Evolutionary conservation across 2,113 vertebrate genomes (phyloP), one percentile per base, ranked within the genome.

Genomic region (Calyptommatus sinebrachiatus): DNA sequence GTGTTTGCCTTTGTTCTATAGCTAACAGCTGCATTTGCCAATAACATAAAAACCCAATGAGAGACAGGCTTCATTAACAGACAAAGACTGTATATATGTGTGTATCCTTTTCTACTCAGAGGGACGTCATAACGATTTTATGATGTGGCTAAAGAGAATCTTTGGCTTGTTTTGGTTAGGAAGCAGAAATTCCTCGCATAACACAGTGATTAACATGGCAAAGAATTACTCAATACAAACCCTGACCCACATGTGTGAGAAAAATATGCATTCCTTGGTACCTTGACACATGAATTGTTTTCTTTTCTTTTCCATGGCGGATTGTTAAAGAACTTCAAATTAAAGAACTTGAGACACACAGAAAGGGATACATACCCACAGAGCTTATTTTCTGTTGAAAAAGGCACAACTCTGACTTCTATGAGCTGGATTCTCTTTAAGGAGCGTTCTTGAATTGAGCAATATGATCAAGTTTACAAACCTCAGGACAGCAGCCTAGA

Each of bases 101-200:
- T 80, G 77, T 82, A 82, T 72, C 16, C 0, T 83, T 85, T 73
- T 83, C 73, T 85, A 81, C 71, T 84, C 80, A 24, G 22, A 78
- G 53, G 50, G 21, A 87, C 0, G 0, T 88, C 88, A 89, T 8
- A 65, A 50, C 80, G 31, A 87, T 85, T 88, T 91, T 90, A 88
- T 77, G 83, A 87, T 87, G 71, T 66, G 88, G 53, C 61, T 85
- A 46, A 81, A 80, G 73, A 85, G 73, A 88, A 87, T 48, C 69
- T 89, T 91, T 89, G 84, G 70, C 53, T 91, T 85, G 63, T 68
- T 78, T 69, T 80, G 70, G 67, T 87, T 86, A 87, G 74, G 79
- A 90, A 89, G 87, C 53, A 87, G 41, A 86, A 88, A 89, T 91
- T 90, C 87, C 85, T 91, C 79, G 76, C 84, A 81, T 89, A 82